Conservation (phyloP, 2,797 vertebrate species). For the Vultur gryphus region DNA sequence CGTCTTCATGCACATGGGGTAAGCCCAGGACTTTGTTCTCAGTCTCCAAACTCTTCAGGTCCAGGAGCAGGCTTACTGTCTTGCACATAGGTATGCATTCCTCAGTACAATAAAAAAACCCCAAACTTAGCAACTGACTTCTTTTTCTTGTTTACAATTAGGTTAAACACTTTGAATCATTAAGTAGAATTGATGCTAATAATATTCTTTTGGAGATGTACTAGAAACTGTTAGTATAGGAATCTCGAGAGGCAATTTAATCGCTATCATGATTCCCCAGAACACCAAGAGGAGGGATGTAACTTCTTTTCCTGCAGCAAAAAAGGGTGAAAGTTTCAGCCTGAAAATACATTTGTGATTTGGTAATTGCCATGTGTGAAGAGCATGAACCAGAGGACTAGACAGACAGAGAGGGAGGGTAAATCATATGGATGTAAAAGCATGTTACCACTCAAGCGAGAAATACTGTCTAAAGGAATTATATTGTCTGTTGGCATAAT, state of each 20-base stretch:
- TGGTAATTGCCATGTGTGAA: not conserved
- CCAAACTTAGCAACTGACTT: not conserved
- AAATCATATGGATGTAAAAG: not conserved
- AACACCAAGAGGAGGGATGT: not conserved
- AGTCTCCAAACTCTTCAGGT: not conserved
- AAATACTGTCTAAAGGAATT: not conserved
- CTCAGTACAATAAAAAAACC: not conserved
- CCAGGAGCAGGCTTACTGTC: not conserved
- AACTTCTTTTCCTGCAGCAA: not conserved
- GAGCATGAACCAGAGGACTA: not conserved
- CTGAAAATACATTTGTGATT: not conserved
- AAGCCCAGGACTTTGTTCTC: accelerated
- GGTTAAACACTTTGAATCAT: not conserved
- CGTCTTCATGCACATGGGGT: accelerated
- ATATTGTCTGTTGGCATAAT: not conserved
- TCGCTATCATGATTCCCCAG: not conserved
- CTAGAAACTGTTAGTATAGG: not conserved
- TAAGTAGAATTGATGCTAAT: not conserved
- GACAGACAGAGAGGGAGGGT: not conserved
- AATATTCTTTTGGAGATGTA: not conserved
- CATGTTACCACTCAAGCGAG: not conserved
- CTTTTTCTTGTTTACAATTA: not conserved
- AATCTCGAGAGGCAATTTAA: not conserved
- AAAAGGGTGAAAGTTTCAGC: not conserved
- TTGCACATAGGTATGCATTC: not conserved